A percentile compares a stretch with the other conserved stretches of the same genome.
Evolutionary conservation across 37 sponge, comb jelly and placozoan species (phyloP).

Genomic region (Bolinopsis microptera): DNA sequence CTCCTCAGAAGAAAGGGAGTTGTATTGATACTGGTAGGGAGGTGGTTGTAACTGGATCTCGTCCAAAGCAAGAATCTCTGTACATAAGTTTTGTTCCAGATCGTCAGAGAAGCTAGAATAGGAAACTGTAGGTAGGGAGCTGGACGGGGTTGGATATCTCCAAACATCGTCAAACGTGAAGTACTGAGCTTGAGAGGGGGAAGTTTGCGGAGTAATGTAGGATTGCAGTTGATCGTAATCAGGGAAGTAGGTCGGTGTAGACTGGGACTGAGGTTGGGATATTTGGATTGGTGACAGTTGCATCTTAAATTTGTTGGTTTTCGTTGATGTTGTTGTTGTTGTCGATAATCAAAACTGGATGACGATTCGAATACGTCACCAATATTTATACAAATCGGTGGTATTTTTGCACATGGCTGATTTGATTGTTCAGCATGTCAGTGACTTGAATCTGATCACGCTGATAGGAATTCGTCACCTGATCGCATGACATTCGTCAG

Average conservation of each 20-base stretch:
- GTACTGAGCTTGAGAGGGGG: neutral
- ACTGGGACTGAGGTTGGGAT: neutral
- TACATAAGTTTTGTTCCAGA: neutral
- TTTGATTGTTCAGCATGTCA: neutral
- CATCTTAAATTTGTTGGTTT: neutral
- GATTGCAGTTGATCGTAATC: neutral
- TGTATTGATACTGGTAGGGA: neutral
- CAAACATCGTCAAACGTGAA: slow-evolving; percentile 38
- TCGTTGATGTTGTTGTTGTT: neutral
- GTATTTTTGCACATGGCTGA: neutral
- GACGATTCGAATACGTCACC: neutral
- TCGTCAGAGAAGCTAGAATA: neutral
- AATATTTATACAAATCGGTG: neutral
- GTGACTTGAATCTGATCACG: neutral
- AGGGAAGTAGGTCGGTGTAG: neutral
- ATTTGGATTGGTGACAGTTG: neutral
- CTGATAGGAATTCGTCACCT: neutral
- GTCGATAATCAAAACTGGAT: neutral
- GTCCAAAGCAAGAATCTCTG: neutral
- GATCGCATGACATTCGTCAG: neutral
- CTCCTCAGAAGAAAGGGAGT: slow-evolving; percentile 14
- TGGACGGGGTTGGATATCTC: neutral
- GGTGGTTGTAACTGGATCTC: neutral
- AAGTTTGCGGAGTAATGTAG: neutral
- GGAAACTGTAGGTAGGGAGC: neutral